Conservation (phyloP, 2,888 invertebrate species). For the Conchocele bisecta region DNA sequence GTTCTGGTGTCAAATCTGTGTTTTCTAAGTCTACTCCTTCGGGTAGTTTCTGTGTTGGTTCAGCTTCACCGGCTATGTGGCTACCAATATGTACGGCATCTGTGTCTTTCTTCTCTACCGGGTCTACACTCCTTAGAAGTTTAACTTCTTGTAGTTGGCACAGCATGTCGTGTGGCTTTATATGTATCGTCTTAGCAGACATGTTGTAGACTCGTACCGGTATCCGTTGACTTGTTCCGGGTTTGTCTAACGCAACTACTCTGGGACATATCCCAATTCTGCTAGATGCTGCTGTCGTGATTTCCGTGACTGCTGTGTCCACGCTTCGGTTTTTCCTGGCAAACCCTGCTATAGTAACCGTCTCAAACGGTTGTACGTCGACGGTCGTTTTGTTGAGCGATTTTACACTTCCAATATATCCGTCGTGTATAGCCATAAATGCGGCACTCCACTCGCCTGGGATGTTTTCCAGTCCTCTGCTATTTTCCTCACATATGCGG, state of each 20-base stretch:
- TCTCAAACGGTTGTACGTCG: background rate
- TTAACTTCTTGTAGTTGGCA: conserved; percentile 6
- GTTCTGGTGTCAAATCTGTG: too few relatives aligned
- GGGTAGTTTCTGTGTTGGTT: too few relatives aligned
- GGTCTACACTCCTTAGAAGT: background rate
- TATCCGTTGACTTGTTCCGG: background rate
- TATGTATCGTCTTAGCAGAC: background rate
- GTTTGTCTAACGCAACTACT: background rate
- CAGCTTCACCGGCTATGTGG: too few relatives aligned
- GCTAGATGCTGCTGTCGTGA: background rate
- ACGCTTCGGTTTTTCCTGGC: background rate
- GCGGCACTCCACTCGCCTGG: background rate
- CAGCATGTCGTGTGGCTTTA: background rate
- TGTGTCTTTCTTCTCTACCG: background rate
- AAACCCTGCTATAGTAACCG: background rate
- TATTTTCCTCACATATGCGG: background rate
- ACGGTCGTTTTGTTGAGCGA: background rate
- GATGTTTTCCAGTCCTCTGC: background rate
- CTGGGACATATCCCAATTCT: background rate
- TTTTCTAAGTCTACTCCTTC: too few relatives aligned
- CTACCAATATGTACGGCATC: too few relatives aligned
- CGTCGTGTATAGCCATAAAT: background rate
- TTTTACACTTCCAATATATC: background rate
- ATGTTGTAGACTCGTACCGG: background rate
- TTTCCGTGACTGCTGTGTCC: background rate